Base-by-base conservation (phyloP, 2,113 vertebrate species). In the Lophius piscatorius region DNA sequence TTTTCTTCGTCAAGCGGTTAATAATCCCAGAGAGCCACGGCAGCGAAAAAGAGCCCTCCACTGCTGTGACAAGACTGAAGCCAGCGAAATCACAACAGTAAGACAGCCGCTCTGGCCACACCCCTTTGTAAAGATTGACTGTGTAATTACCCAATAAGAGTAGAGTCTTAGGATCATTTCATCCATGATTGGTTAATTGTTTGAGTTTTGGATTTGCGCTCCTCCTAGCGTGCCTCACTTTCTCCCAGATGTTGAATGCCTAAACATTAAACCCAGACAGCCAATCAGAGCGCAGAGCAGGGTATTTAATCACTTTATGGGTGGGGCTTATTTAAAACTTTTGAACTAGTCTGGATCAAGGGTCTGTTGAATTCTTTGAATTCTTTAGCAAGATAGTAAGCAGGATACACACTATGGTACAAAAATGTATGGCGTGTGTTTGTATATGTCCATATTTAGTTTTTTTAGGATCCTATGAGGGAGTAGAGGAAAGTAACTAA, bases 231-330 rank as follows among this genome's bases (percentile, higher is more conserved):
- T 3, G 11, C 57, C 73, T 82, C 66, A 58, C 45, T 78, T 80
- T 69, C 78, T 60, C 23, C 82, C 82, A 87, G 83, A 86, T 86
- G 86, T 87, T 88, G 17, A 76, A 78, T 11, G 63, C 40, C 58
- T 40, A 33, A 62, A 74, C 48, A 60, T 45, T 34, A 20, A 14
- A 16, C 18, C 17, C 3, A 13, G 14, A 9, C 56, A 63, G 70
- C 82, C 81, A 86, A 83, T 86, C 74, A 76, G 74, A 67, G 48
- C 10, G 18, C 39, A 60, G 49, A 3, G 67, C 11, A 4, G 18
- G 55, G 29, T 26, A 20, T 74, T 76, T 81, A 70, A 60, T 6
- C 18, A 28, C 26, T 31, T 68, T 16, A 41, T 35, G 18, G 45
- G 56, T 42, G 63, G 47, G 45, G 70, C 9, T 3, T 1, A 42